These are phyloP conservation scores for Drosophila niveifrons DNA, from an alignment of 2,888 invertebrate species.

Conservation along the genomic window DNA sequence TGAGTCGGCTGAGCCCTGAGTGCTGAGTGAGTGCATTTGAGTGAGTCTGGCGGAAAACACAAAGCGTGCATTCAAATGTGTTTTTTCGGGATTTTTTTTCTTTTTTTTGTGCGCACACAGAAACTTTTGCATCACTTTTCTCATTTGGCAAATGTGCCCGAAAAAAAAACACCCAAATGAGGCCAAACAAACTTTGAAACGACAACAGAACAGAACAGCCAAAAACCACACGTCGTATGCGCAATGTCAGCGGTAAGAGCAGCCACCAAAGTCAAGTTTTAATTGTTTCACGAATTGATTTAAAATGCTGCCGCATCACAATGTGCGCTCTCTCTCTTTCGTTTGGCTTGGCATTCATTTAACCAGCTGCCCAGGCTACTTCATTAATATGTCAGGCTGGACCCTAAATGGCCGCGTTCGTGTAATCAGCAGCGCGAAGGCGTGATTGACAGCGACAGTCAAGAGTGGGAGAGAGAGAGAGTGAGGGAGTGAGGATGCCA, in stretches of 20 bases:
- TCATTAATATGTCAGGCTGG: slow-evolving; percentile 70
- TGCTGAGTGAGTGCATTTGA: slow-evolving; percentile 38
- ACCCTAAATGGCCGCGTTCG: slow-evolving; percentile 64
- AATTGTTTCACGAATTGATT: slow-evolving; percentile 75
- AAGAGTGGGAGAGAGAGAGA: background rate
- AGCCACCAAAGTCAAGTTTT: slow-evolving; percentile 64
- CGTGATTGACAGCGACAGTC: slow-evolving; percentile 64
- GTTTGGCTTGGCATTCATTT: slow-evolving; percentile 40
- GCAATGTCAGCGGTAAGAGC: slow-evolving; percentile 40
- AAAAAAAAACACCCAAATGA: slow-evolving; percentile 9
- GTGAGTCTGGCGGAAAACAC: slow-evolving; percentile 14
- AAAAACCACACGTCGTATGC: slow-evolving; percentile 53
- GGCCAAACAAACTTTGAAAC: slow-evolving; percentile 40
- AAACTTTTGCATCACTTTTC: slow-evolving; percentile 49
- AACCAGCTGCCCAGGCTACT: slow-evolving; percentile 50
- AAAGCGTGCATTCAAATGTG: slow-evolving; percentile 35
- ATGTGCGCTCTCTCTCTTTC: background rate
- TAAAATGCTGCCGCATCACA: slow-evolving; percentile 55
- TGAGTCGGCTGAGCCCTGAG: background rate
- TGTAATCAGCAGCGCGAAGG: slow-evolving; percentile 68
- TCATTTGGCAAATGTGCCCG: slow-evolving; percentile 48
- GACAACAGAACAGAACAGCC: background rate
- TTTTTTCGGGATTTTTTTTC: background rate
- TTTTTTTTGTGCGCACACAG: slow-evolving; percentile 2
- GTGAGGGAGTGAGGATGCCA: slow-evolving; percentile 4